A percentile compares a stretch with the other conserved stretches of the same genome.
These are phyloP conservation scores for Diachrysia chrysitis DNA, from an alignment of 2,888 invertebrate species.

Conservation along the genomic window DNA sequence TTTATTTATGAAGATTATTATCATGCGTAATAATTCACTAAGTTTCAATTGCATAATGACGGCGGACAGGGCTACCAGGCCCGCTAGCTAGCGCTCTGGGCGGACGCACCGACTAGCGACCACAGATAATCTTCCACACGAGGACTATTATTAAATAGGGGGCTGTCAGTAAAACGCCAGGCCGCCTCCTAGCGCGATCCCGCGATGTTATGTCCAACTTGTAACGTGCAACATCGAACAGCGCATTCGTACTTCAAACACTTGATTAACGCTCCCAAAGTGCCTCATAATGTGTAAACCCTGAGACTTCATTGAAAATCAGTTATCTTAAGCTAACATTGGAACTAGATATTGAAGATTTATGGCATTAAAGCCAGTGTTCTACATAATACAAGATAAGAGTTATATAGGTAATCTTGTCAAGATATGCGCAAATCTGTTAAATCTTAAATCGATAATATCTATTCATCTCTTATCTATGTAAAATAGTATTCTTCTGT, in stretches of 20 bases:
- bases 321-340: slow-evolving; percentile 34
- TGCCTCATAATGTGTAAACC: slow-evolving; percentile 32
- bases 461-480: slow-evolving; percentile 34
- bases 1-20: slow-evolving; percentile 88
- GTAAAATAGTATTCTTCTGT: slow-evolving; percentile 1
- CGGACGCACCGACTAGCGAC: slow-evolving; percentile 71
- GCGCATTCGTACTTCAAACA: slow-evolving; percentile 55
- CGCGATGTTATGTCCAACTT: slow-evolving; percentile 54
- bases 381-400: slow-evolving; percentile 46
- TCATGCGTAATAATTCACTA: slow-evolving; percentile 89
- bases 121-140: slow-evolving; percentile 81
- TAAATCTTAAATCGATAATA: slow-evolving; percentile 39
- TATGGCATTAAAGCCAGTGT: slow-evolving; percentile 27
- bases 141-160: slow-evolving; percentile 86
- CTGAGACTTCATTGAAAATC: slow-evolving; percentile 30
- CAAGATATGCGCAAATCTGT: slow-evolving; percentile 35
- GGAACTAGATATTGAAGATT: slow-evolving; percentile 38
- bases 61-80: slow-evolving; percentile 84
- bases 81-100: slow-evolving; percentile 72
- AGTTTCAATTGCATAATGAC: slow-evolving; percentile 89
- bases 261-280: slow-evolving; percentile 58
- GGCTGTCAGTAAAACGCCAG: slow-evolving; percentile 78
- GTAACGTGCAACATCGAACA: slow-evolving; percentile 47
- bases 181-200: slow-evolving; percentile 67
- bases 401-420: slow-evolving; percentile 33